A percentile compares a stretch with the other conserved stretches of the same genome.
Evolutionary conservation across 2,113 vertebrate genomes (phyloP).

Genomic region (Leucosticte australis): DNA sequence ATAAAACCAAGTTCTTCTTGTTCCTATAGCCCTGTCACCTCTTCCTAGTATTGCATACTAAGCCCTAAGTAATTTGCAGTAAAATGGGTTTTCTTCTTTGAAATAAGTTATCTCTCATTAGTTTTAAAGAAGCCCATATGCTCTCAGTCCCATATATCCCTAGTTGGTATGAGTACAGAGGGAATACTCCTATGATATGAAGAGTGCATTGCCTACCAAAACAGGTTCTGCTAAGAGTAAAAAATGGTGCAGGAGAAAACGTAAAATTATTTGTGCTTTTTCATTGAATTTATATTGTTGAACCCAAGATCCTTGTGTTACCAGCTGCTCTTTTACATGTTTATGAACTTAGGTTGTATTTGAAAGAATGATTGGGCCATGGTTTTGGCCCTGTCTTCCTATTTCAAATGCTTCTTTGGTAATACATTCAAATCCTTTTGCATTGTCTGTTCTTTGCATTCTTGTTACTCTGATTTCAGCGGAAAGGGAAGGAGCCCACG

Average conservation of each 20-base stretch:
- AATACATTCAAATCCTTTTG: not conserved
- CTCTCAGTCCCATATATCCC: not conserved
- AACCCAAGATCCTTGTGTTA: not conserved
- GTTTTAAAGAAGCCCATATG: not conserved
- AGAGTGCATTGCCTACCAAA: not conserved
- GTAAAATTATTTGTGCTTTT: not conserved
- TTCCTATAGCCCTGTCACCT: not conserved
- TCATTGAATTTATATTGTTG: not conserved
- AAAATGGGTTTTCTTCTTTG: not conserved
- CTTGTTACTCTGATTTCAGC: slow-evolving; percentile 67
- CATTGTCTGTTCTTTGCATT: not conserved
- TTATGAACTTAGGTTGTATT: not conserved
- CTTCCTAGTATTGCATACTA: not conserved
- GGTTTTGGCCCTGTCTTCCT: not conserved
- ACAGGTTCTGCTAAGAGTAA: not conserved
- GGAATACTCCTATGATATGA: not conserved
- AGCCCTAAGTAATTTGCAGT: not conserved
- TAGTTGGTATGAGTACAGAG: not conserved
- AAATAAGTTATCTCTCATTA: not conserved
- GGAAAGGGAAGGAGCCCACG: slow-evolving; percentile 90
- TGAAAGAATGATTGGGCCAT: not conserved
- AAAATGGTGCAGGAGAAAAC: not conserved
- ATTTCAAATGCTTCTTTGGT: not conserved
- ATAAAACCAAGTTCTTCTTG: not conserved
- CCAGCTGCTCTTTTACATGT: not conserved